Percentiles rank a stretch among this genome's conserved stretches.
Conservation (phyloP, 2,113 vertebrate genomes). For the Trichechus manatus region DNA sequence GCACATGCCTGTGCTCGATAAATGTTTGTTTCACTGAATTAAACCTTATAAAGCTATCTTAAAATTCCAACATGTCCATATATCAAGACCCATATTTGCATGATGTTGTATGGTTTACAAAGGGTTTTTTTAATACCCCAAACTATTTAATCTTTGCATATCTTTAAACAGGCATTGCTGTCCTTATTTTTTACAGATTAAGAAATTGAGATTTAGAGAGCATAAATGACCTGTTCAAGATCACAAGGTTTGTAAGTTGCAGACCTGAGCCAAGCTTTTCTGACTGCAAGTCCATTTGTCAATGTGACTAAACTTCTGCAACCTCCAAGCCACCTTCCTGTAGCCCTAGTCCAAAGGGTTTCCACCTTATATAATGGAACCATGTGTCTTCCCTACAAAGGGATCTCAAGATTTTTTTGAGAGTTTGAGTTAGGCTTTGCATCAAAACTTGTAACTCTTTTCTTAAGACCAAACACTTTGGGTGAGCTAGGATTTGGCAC, state of each 20-base stretch:
- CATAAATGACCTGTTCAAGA: not conserved
- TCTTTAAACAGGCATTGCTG: not conserved
- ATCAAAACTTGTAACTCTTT: constrained; percentile 38
- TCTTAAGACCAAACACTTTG: constrained; percentile 4
- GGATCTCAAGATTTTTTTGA: not conserved
- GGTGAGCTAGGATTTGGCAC: not conserved
- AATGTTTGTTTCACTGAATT: not conserved
- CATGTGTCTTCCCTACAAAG: not conserved
- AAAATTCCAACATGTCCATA: not conserved
- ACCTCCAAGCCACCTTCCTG: not conserved
- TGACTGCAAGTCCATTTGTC: not conserved
- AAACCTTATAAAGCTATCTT: not conserved
- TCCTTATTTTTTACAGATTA: not conserved
- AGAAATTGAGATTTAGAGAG: not conserved
- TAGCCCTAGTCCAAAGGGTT: not conserved
- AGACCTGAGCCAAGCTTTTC: not conserved
- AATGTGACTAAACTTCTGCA: not conserved
- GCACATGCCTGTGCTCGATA: not conserved
- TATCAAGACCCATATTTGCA: not conserved
- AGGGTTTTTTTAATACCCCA: not conserved
- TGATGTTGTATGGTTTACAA: not conserved
- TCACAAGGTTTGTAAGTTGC: not conserved
- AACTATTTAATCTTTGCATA: not conserved
- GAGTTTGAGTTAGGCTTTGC: not conserved
- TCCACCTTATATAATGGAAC: not conserved